Evolutionary conservation across 2,113 vertebrate genomes (phyloP), one percentile per base, ranked within the genome.

Genomic region (Rhinopomastus cyanomelas): DNA sequence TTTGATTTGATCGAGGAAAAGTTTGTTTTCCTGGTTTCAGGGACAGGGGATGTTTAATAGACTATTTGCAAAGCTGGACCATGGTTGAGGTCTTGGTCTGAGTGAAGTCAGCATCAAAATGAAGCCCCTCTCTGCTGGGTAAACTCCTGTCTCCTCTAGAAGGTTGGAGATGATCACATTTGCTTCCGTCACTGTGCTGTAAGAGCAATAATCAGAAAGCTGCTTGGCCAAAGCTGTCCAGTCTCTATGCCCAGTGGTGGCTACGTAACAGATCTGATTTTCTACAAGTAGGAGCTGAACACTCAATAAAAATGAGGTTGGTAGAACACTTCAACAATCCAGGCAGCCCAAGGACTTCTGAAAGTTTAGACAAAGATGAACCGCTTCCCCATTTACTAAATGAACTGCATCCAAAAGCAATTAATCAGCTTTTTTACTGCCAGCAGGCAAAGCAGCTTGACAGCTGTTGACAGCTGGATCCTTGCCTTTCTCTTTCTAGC

Each of bases 211-310:
- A 32, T 82, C 44, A 76, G 60, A 73, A 89, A 66, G n/a, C 34
- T 87, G 19, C 18, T 64, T 56, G 42, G 49, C 57, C 71, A 57
- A 82, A 44, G 30, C 57, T 18, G n/a, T 87, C 91, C 48, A 37
- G 32, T 77, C 88, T 61, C 74, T 75, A 27, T 71, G 30, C 27
- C 21, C 44, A 26, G 26, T 78, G 90, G 79, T 56, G 59, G 36
- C 46, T 78, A 72, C 34, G 32, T 65, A 75, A 75, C 9, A 84
- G 56, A 88, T 86, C 34, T 84, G 21, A 71, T 90, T 90, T 95
- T 81, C 65, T 71, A 16, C 62, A 77, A 44, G 16, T 18, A 60
- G 65, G 37, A 88, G 30, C 57, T 75, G 37, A 95, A 52, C 5
- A 17, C 18, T 81, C 30, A 52, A 18, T 68, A 60, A 86, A 90